Conservation (phyloP, 2,888 invertebrate species). For the Andrena fulva region DNA sequence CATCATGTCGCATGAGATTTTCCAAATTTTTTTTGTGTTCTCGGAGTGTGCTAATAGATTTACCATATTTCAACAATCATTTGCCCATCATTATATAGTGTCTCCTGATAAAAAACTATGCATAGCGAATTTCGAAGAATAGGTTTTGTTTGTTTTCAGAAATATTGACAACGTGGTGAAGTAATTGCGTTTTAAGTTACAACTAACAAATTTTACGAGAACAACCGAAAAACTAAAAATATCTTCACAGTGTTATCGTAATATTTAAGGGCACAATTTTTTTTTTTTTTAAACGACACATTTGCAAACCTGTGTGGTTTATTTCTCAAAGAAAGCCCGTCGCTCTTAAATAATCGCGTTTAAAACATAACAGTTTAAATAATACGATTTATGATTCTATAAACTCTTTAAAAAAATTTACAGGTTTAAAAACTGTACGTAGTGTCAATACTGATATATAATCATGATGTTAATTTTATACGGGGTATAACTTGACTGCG, state of each 20-base stretch:
- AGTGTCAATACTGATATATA: neutral
- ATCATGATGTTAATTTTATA: neutral
- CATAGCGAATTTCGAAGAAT: neutral
- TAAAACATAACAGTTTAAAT: neutral
- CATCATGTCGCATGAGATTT: neutral
- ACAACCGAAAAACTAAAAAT: neutral
- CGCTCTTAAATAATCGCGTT: slow-evolving; percentile 1
- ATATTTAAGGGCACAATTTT: too few relatives aligned
- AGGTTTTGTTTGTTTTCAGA: neutral
- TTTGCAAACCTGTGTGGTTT: neutral
- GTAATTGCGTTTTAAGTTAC: neutral
- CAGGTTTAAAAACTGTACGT: neutral
- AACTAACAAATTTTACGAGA: neutral
- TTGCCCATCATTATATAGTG: neutral
- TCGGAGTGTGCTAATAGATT: too few relatives aligned
- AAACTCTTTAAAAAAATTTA: neutral
- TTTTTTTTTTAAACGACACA: neutral
- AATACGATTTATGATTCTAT: neutral
- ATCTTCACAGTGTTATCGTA: too few relatives aligned
- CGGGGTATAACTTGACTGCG: neutral
- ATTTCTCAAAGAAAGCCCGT: neutral
- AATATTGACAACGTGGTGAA: neutral
- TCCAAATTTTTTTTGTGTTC: too few relatives aligned
- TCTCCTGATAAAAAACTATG: neutral
- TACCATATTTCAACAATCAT: neutral